Conservation (phyloP, 2,888 invertebrate genomes). For the Hofmannophila pseudospretella region DNA sequence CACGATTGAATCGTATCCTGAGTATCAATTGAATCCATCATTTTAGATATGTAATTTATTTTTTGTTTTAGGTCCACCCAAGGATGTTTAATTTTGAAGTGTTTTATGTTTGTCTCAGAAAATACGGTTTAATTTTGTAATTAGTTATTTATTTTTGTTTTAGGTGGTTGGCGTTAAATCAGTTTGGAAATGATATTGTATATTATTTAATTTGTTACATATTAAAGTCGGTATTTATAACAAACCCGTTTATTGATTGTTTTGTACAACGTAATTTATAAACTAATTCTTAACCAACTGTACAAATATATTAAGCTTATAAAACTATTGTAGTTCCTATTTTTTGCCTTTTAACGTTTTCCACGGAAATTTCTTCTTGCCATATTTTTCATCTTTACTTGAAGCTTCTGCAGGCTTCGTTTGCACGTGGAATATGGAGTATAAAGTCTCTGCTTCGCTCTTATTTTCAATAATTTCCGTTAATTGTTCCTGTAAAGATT, state of each 20-base stretch:
- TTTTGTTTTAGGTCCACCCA: slow-evolving; percentile 7
- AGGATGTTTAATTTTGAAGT: too few species aligned
- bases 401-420: slow-evolving; percentile 72
- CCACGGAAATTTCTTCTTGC: slow-evolving; percentile 51
- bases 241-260: slow-evolving; percentile 1
- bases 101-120: slow-evolving; percentile 28
- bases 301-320: slow-evolving; percentile 24
- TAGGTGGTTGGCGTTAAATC: slow-evolving; percentile 36
- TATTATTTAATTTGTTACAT: slow-evolving; percentile 1
- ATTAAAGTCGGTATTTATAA: slow-evolving; percentile 9
- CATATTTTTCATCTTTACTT: slow-evolving; percentile 43
- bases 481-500: slow-evolving; percentile 80
- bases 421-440: slow-evolving; percentile 83
- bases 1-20: too few species aligned
- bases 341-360: slow-evolving; percentile 49
- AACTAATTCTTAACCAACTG: slow-evolving; percentile 12
- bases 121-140: too few species aligned
- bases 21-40: too few species aligned
- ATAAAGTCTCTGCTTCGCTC: slow-evolving; percentile 81
- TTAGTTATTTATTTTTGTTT: slow-evolving; percentile 27
- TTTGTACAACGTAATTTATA: slow-evolving; percentile 1
- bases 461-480: slow-evolving; percentile 84
- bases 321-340: slow-evolving; percentile 17
- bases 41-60: too few species aligned
- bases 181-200: slow-evolving; percentile 7